Evolutionary conservation across 2,113 vertebrate genomes (phyloP).

Genomic region (Meleagris gallopavo): DNA sequence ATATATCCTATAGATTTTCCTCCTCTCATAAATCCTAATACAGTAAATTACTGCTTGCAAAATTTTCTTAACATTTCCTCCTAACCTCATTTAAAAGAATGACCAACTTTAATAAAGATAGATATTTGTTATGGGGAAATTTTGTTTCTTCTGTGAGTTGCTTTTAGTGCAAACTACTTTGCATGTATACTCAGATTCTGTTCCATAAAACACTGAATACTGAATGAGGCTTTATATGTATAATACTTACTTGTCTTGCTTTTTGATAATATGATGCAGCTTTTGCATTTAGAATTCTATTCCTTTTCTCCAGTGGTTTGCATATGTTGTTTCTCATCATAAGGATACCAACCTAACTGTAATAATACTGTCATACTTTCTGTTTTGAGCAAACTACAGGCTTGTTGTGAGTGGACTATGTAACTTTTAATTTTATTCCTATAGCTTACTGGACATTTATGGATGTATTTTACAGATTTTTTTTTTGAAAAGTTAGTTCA

Average conservation of each 20-base stretch:
- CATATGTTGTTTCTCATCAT: neutral
- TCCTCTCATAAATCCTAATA: conserved; percentile 53
- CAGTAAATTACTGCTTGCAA: conserved; percentile 31
- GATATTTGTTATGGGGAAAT: conserved; percentile 17
- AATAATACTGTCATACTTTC: neutral
- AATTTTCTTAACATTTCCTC: conserved; percentile 39
- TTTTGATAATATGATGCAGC: neutral
- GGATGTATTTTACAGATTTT: neutral
- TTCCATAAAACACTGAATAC: conserved; percentile 8
- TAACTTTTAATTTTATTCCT: neutral
- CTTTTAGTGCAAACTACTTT: conserved; percentile 26
- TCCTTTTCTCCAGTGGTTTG: neutral
- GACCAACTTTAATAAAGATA: conserved; percentile 37
- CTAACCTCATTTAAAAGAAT: conserved; percentile 29
- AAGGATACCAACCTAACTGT: neutral
- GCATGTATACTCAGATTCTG: neutral
- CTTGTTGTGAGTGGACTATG: neutral
- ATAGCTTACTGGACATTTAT: neutral
- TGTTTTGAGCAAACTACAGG: neutral
- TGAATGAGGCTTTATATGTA: conserved; percentile 13
- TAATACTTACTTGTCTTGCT: neutral
- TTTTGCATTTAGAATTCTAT: neutral
- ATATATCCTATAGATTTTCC: conserved; percentile 64
- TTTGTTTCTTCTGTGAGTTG: neutral
- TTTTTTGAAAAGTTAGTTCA: neutral